Percentiles rank a stretch among this genome's conserved stretches.
Evolutionary conservation across 2,797 vertebrate genomes (phyloP).

Genomic region (Brotula barbata): DNA sequence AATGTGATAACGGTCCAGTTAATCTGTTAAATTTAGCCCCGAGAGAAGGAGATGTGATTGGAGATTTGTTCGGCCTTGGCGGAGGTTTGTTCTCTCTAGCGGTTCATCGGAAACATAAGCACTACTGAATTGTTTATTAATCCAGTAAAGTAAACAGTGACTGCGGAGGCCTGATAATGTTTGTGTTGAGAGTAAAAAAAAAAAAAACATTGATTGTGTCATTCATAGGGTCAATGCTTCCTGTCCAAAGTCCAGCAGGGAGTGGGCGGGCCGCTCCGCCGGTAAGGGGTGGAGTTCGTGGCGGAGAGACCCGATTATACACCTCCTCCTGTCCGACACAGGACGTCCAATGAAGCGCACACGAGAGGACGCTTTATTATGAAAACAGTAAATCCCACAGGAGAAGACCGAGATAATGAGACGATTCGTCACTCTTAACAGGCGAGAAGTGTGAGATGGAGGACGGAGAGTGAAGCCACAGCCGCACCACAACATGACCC

Average conservation of each 20-base stretch:
- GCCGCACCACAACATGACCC: constrained; percentile 48
- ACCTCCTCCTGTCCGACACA: constrained; percentile 60
- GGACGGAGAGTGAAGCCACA: constrained; percentile 28
- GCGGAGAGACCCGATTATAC: constrained; percentile 49
- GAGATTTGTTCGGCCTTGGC: too few relatives aligned
- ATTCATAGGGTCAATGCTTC: neutral
- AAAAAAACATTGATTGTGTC: constrained; percentile 24
- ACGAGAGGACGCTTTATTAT: constrained; percentile 35
- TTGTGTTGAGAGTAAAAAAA: too few relatives aligned
- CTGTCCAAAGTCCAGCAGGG: constrained; percentile 59
- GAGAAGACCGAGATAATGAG: constrained; percentile 4
- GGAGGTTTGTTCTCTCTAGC: too few relatives aligned
- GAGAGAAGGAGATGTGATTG: too few relatives aligned
- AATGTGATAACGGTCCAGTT: too few relatives aligned
- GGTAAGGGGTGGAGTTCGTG: constrained; percentile 66
- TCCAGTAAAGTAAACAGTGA: too few relatives aligned
- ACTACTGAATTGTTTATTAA: too few relatives aligned
- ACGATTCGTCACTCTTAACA: constrained; percentile 16
- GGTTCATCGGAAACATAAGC: too few relatives aligned
- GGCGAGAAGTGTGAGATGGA: constrained; percentile 33
- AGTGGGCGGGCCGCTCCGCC: constrained; percentile 55
- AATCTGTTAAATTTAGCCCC: too few relatives aligned
- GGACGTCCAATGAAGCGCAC: constrained; percentile 42
- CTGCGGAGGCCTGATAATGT: neutral
- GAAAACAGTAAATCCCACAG: constrained; percentile 30